These are phyloP conservation scores for Rhadinocentrus ornatus DNA, from an alignment of 2,797 vertebrate species.

Conservation along the genomic window DNA sequence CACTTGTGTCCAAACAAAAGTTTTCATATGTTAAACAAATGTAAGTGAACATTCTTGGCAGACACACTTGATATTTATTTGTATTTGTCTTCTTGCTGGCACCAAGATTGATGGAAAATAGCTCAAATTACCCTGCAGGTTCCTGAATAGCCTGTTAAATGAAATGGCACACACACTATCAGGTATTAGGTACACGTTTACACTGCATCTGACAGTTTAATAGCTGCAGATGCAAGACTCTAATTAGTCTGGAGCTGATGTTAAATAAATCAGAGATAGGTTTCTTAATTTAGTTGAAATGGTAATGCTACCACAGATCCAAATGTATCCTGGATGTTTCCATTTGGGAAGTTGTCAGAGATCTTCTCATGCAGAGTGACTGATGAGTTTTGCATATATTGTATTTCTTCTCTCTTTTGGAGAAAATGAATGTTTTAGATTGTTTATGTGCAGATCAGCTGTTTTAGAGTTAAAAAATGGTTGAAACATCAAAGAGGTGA, in stretches of 20 bases:
- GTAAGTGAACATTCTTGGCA: slow-evolving; percentile 12
- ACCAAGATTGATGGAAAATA: slow-evolving; percentile 34
- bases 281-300: slow-evolving; percentile 51
- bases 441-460: slow-evolving; percentile 16
- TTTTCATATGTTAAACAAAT: slow-evolving; percentile 1
- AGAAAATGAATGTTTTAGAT: slow-evolving; percentile 2
- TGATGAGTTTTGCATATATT: slow-evolving; percentile 36
- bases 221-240: slow-evolving; percentile 32
- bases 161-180: slow-evolving; percentile 52
- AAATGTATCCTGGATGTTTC: slow-evolving; percentile 52
- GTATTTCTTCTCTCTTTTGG: slow-evolving; percentile 17
- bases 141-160: slow-evolving; percentile 42
- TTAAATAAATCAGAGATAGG: slow-evolving; percentile 52
- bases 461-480: slow-evolving; percentile 17
- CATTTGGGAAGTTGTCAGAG: slow-evolving; percentile 37
- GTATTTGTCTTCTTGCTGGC: slow-evolving; percentile 20
- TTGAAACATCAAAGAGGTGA: slow-evolving; percentile 4
- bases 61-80: slow-evolving; percentile 8
- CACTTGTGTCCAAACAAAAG: slow-evolving; percentile 24
- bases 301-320: slow-evolving; percentile 44
- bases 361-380: slow-evolving; percentile 43
- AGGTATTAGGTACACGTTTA: slow-evolving; percentile 49
- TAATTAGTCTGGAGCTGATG: slow-evolving; percentile 54
- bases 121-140: slow-evolving; percentile 27
- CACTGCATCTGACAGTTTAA: slow-evolving; percentile 59